Conservation (phyloP, 2,113 vertebrate genomes). For the Galbula dea region DNA sequence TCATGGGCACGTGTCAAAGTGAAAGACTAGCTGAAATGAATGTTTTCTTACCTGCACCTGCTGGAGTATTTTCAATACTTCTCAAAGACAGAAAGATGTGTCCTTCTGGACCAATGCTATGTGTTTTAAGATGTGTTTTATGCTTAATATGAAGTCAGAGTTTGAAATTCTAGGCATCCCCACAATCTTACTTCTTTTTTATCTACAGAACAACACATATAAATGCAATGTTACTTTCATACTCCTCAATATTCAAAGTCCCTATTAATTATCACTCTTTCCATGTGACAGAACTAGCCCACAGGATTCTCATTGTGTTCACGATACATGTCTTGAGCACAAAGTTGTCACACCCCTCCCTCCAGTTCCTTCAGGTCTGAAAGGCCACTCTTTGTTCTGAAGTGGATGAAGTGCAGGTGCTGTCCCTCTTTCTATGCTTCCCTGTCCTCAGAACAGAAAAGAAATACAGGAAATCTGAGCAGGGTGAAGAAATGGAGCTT, state of each 20-base stretch:
- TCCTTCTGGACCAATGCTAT: neutral
- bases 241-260: constrained; percentile 31
- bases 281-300: neutral
- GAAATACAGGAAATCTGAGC: neutral
- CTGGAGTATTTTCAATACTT: constrained; percentile 1
- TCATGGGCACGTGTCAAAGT: constrained; percentile 13
- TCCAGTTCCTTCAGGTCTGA: neutral
- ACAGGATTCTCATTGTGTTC: neutral
- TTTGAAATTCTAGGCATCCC: constrained; percentile 47
- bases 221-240: constrained; percentile 15
- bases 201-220: constrained; percentile 1
- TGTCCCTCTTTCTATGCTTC: neutral
- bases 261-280: constrained; percentile 10
- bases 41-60: constrained; percentile 49
- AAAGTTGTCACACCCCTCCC: neutral
- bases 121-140: constrained; percentile 9
- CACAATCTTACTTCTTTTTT: constrained; percentile 12
- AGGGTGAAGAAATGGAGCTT: neutral
- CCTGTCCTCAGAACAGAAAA: neutral
- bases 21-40: constrained; percentile 24
- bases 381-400: neutral
- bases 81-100: neutral
- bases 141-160: neutral
- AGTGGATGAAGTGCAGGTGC: neutral
- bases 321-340: neutral